Evolutionary conservation across 2,797 vertebrate species (phyloP).

Genomic region (Notoglanidium macrostoma): DNA sequence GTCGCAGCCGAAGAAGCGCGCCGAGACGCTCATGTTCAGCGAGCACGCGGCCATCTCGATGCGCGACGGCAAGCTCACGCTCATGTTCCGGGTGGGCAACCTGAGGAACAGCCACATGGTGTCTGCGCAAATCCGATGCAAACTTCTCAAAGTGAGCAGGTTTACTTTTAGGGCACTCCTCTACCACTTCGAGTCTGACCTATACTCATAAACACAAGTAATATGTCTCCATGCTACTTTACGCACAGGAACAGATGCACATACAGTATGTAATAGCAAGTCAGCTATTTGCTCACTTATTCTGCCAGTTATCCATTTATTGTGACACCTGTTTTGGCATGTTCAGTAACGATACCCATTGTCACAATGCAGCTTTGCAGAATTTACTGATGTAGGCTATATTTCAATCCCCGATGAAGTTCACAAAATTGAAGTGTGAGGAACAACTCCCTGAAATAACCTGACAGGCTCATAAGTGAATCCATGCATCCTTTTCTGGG

Average conservation of each 20-base stretch:
- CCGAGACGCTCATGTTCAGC: slow-evolving; percentile 98
- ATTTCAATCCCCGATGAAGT: not conserved
- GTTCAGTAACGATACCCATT: not conserved
- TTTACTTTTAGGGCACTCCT: not conserved
- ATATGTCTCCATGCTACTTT: not conserved
- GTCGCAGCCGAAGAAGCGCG: slow-evolving; percentile 98
- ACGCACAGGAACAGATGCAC: not conserved
- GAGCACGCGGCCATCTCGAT: slow-evolving; percentile 96
- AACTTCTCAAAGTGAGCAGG: slow-evolving; percentile 94
- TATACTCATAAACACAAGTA: not conserved
- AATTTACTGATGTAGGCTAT: not conserved
- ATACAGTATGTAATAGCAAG: not conserved
- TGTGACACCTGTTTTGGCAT: not conserved
- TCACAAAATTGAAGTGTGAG: not conserved
- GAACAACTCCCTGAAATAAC: not conserved
- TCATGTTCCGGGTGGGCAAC: slow-evolving; percentile 99
- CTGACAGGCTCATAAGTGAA: not conserved
- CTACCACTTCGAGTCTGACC: not conserved
- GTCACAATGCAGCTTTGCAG: not conserved
- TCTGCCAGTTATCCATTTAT: not conserved
- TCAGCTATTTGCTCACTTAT: not conserved
- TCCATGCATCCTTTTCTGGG: not conserved
- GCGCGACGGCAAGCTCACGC: slow-evolving; percentile 95
- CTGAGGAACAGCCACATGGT: slow-evolving; percentile 99
- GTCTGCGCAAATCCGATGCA: slow-evolving; percentile 98